A percentile compares a stretch with the other conserved stretches of the same genome.
phyloP scores from a whole-genome alignment of 2,113 vertebrate genomes.

The Pituophis catenifer region DNA sequence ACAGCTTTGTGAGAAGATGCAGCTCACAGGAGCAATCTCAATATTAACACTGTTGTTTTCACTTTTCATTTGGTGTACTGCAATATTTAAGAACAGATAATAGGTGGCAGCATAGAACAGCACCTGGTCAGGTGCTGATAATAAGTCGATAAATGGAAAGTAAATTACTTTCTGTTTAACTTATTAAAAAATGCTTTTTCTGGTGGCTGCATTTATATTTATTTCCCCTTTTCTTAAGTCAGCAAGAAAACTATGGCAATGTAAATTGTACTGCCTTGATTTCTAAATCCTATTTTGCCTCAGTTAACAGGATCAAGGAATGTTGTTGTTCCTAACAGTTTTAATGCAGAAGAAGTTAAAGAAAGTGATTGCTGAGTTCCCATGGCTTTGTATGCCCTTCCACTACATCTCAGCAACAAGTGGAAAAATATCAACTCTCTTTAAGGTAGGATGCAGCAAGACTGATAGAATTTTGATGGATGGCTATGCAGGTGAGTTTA shows the following conservation, averaged over 20 bases:
- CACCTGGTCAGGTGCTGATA: neutral
- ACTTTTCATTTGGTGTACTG: neutral
- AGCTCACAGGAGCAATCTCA: neutral
- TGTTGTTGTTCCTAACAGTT: neutral
- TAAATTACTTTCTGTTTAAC: neutral
- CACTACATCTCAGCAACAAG: neutral
- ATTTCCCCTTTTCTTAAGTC: neutral
- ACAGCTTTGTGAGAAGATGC: neutral
- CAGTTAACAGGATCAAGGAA: neutral
- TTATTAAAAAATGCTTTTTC: neutral
- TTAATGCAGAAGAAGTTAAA: neutral
- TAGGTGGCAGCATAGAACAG: slow-evolving; percentile 2
- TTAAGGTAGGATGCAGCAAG: neutral
- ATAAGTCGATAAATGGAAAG: neutral
- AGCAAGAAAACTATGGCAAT: neutral
- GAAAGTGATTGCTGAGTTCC: neutral
- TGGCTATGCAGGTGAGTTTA: neutral
- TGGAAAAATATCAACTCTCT: neutral
- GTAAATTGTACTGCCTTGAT: neutral
- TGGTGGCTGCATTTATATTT: neutral
- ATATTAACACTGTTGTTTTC: neutral
- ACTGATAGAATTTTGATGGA: neutral
- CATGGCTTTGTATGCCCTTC: neutral
- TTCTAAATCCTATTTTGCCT: neutral
- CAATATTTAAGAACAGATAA: neutral